Percentiles rank a stretch among this genome's conserved stretches.
Conservation (phyloP, 2,888 invertebrate genomes). For the Ephialtes manifestator region DNA sequence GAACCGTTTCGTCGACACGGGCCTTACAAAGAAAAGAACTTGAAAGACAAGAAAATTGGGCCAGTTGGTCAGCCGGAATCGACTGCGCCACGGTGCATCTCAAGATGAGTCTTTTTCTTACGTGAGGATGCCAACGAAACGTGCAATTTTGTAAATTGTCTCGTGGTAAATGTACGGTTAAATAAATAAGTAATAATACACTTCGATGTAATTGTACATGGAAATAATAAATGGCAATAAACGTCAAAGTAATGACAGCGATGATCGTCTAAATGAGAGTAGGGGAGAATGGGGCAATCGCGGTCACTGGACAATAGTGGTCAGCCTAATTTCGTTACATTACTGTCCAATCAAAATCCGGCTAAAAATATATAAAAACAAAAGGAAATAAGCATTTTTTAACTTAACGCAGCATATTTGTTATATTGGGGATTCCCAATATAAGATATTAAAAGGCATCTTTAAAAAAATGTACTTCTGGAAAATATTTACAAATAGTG, state of each 20-base stretch:
- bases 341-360: no score
- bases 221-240: slow-evolving; percentile 7
- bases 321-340: no score
- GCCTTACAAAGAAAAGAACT: slow-evolving; percentile 19
- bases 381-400: no score
- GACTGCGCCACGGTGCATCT: slow-evolving; percentile 16
- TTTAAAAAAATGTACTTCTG: no score
- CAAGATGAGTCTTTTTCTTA: slow-evolving; percentile 39
- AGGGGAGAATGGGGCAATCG: neutral
- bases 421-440: no score
- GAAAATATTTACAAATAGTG: no score
- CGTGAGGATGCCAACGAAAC: slow-evolving; percentile 23
- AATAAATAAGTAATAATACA: slow-evolving; percentile 8
- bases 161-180: slow-evolving; percentile 5
- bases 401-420: no score
- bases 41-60: slow-evolving; percentile 67
- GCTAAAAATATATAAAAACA: no score
- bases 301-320: no score
- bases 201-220: slow-evolving; percentile 2
- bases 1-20: slow-evolving; percentile 25
- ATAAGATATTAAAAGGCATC: no score
- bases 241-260: neutral
- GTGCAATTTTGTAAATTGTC: slow-evolving; percentile 40
- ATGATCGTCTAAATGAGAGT: neutral
- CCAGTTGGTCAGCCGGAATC: slow-evolving; percentile 69